phyloP scores from a whole-genome alignment of 2,113 vertebrate genomes.

The Nannobrachium achirus region DNA sequence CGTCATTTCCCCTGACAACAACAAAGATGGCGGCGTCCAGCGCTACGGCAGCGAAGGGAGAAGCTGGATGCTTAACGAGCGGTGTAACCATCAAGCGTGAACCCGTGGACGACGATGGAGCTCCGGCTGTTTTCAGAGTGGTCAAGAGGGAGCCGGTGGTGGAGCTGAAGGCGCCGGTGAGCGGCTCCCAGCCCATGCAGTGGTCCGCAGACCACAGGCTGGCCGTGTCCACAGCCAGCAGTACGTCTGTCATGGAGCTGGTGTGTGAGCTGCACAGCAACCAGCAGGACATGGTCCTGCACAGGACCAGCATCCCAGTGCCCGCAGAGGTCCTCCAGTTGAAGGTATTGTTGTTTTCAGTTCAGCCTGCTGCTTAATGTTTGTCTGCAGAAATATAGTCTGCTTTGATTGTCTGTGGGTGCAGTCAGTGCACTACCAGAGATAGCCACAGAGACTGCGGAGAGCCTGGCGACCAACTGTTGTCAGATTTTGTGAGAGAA shows the following conservation, averaged over 20 bases:
- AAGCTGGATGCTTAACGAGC: slow-evolving; percentile 22
- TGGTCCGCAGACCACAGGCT: slow-evolving; percentile 95
- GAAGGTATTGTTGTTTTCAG: slow-evolving; percentile 74
- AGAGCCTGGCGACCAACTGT: too few relatives aligned
- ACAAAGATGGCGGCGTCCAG: slow-evolving; percentile 77
- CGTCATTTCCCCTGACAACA: slow-evolving; percentile 62
- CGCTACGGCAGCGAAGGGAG: slow-evolving; percentile 2
- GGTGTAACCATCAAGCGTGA: slow-evolving; percentile 52
- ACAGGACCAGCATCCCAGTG: slow-evolving; percentile 88
- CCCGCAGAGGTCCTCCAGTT: slow-evolving; percentile 75
- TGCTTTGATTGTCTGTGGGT: too few relatives aligned
- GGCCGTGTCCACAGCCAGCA: slow-evolving; percentile 85
- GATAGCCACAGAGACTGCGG: too few relatives aligned
- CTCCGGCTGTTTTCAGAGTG: slow-evolving; percentile 55
- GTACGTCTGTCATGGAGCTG: slow-evolving; percentile 88
- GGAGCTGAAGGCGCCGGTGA: slow-evolving; percentile 82
- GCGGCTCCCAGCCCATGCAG: slow-evolving; percentile 87
- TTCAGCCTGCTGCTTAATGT: too few relatives aligned
- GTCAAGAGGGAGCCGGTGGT: slow-evolving; percentile 85
- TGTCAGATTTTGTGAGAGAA: too few relatives aligned
- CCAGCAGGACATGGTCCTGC: slow-evolving; percentile 86
- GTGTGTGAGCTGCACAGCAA: slow-evolving; percentile 86
- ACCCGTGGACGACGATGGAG: slow-evolving; percentile 39
- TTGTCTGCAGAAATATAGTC: too few relatives aligned
- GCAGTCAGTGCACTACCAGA: too few relatives aligned